phyloP scores from a whole-genome alignment of 2,888 invertebrate species.

The Scaptomyza tumidula region DNA sequence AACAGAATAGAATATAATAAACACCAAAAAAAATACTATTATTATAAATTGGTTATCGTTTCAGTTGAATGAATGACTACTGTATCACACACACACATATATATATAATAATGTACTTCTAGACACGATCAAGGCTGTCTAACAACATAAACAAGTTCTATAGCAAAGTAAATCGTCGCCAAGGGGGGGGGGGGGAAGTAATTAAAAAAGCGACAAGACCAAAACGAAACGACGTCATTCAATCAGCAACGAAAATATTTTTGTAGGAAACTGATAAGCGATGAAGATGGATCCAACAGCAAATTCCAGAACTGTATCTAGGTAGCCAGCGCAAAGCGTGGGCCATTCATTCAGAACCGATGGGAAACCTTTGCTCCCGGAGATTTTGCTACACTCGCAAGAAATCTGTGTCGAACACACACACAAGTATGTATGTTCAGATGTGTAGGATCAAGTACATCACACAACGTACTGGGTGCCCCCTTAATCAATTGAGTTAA shows the following conservation, averaged over 20 bases:
- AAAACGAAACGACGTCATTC: slow-evolving; percentile 24
- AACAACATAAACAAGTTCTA: slow-evolving; percentile 1
- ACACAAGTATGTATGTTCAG: slow-evolving; percentile 7
- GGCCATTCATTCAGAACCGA: slow-evolving; percentile 53
- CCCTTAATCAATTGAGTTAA: slow-evolving; percentile 74
- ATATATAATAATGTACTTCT: not conserved
- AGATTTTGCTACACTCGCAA: slow-evolving; percentile 61
- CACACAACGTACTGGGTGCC: slow-evolving; percentile 28
- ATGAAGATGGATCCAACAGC: slow-evolving; percentile 23
- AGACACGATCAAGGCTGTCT: not conserved
- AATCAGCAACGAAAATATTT: slow-evolving; percentile 18
- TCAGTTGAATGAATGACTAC: not conserved
- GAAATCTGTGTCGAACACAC: slow-evolving; percentile 58
- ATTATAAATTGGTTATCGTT: no score
- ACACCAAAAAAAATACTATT: no score
- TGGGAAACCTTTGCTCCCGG: slow-evolving; percentile 78
- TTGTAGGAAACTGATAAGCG: slow-evolving; percentile 21
- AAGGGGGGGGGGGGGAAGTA: not conserved
- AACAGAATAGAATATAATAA: no score
- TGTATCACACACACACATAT: not conserved
- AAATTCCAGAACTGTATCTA: slow-evolving; percentile 1
- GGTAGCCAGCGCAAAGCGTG: slow-evolving; percentile 1
- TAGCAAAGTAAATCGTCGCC: no score
- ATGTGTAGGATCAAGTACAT: slow-evolving; percentile 40
- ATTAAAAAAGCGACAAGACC: not conserved